These are phyloP conservation scores for Malacosoma neustria DNA, from an alignment of 2,888 invertebrate genomes.

Conservation along the genomic window DNA sequence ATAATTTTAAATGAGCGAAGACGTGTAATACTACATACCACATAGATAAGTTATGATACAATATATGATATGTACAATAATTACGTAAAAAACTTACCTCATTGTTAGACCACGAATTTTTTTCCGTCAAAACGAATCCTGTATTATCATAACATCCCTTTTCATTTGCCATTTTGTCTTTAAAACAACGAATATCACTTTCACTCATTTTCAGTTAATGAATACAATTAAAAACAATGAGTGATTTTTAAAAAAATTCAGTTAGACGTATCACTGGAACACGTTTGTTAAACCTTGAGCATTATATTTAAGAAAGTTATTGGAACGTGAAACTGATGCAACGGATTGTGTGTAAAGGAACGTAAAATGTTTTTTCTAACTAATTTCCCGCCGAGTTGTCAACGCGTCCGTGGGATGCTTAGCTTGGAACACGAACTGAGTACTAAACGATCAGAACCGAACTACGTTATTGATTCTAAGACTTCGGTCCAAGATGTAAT, in stretches of 20 bases:
- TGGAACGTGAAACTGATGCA: constrained; percentile 8
- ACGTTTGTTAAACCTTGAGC: constrained; percentile 26
- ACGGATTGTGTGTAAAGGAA: background rate
- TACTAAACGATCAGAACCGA: background rate
- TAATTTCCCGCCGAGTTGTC: background rate
- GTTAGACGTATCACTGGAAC: constrained; percentile 17
- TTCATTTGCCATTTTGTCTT: constrained; percentile 29
- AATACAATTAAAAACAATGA: constrained; percentile 2
- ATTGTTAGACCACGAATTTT: constrained; percentile 32
- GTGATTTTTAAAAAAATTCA: no score
- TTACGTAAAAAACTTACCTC: constrained; percentile 30
- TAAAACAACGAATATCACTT: constrained; percentile 9
- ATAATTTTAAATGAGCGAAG: no score
- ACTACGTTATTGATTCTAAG: no score
- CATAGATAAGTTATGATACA: no score
- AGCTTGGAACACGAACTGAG: background rate
- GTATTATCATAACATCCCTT: constrained; percentile 49
- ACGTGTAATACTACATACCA: no score
- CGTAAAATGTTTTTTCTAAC: background rate
- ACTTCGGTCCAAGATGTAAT: no score
- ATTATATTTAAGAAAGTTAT: constrained; percentile 20
- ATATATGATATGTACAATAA: no score
- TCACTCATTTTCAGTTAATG: constrained; percentile 19
- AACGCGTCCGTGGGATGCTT: background rate
- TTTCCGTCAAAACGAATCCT: constrained; percentile 53